phyloP scores from a whole-genome alignment of 2,888 invertebrate genomes.

The Eristalinus sepulchralis region DNA sequence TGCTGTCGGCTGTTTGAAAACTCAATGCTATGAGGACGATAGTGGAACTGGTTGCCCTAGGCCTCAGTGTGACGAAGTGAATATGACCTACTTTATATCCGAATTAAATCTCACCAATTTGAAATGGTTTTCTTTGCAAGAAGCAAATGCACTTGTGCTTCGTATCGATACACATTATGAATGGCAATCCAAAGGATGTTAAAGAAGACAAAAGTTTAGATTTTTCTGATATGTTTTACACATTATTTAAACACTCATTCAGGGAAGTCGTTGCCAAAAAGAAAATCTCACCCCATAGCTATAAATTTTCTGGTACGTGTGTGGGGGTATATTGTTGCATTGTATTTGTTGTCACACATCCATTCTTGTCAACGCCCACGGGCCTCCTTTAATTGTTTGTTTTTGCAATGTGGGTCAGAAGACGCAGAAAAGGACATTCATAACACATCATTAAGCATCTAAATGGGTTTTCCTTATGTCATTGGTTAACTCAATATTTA shows the following conservation, averaged over 20 bases:
- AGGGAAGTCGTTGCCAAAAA: slow-evolving; percentile 30
- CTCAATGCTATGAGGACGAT: background rate
- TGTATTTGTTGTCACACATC: slow-evolving; percentile 26
- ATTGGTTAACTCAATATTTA: background rate
- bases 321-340: slow-evolving; percentile 65
- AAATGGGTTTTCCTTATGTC: slow-evolving; percentile 25
- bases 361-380: slow-evolving; percentile 44
- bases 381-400: slow-evolving; percentile 16
- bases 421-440: slow-evolving; percentile 37
- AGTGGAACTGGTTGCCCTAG: background rate
- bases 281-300: slow-evolving; percentile 13
- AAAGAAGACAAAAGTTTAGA: background rate
- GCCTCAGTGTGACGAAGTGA: background rate
- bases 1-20: background rate
- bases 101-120: background rate
- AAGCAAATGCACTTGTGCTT: background rate
- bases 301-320: slow-evolving; percentile 51
- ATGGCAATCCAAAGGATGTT: background rate
- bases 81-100: background rate
- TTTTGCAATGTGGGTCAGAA: slow-evolving; percentile 33
- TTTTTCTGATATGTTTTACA: background rate
- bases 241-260: background rate
- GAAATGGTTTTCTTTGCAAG: background rate
- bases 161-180: background rate
- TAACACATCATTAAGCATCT: slow-evolving; percentile 52